Evolutionary conservation across 1,140 invertebrate genomes (phyloP).

Genomic region (Pemphigus obesinymphae): DNA sequence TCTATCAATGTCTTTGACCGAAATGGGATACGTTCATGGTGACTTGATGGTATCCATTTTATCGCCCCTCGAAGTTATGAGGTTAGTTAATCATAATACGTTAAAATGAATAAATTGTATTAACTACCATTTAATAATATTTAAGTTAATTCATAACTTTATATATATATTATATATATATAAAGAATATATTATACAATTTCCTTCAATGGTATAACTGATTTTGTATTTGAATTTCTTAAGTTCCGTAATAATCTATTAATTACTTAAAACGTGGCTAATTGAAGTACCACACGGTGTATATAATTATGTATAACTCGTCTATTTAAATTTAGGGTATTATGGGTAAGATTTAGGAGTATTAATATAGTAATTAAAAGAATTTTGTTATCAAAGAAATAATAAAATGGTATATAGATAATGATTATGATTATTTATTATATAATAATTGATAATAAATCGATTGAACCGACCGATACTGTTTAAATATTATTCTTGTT

Average conservation of each 20-base stretch:
- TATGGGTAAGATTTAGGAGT: no score
- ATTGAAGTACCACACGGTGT: not conserved
- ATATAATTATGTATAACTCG: not conserved
- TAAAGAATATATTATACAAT: no score
- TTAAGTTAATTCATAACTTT: no score
- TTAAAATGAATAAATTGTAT: not conserved
- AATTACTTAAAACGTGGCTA: not conserved
- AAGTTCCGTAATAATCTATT: not conserved
- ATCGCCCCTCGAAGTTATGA: slow-evolving; percentile 90
- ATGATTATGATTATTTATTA: no score
- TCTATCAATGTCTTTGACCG: slow-evolving; percentile 77
- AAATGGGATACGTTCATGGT: slow-evolving; percentile 70
- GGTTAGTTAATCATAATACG: slow-evolving; percentile 55
- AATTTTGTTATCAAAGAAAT: no score
- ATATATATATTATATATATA: no score
- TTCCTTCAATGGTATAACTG: not conserved
- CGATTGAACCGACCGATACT: no score
- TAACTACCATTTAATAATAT: no score
- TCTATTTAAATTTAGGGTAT: not conserved
- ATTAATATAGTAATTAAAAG: not conserved
- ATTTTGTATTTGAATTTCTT: not conserved
- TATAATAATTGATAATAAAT: no score
- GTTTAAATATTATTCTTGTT: no score
- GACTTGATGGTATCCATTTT: slow-evolving; percentile 87
- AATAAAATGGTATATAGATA: no score